A percentile compares a stretch with the other conserved stretches of the same genome.
Conservation (phyloP, 2,888 invertebrate species). For the Aphidoletes aphidimyza region DNA sequence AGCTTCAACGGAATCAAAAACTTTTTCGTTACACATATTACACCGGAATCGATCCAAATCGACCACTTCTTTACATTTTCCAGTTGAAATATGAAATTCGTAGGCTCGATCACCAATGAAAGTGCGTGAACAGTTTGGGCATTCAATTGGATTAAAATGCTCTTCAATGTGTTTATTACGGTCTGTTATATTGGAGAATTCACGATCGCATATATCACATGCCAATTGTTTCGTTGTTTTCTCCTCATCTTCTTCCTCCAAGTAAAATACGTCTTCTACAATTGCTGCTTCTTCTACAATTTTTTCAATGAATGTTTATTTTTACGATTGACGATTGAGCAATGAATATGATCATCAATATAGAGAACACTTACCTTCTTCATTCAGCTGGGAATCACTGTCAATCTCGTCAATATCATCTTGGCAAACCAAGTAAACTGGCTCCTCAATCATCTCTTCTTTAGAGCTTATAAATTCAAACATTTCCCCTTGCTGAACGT, state of each 20-base stretch:
- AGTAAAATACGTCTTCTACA: neutral
- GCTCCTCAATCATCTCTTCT: neutral
- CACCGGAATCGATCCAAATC: neutral
- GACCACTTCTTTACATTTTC: neutral
- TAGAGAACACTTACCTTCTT: no score
- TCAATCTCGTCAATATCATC: neutral
- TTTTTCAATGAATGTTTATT: no score
- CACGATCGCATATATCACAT: constrained; percentile 40
- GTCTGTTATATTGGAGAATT: neutral
- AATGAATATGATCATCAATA: no score
- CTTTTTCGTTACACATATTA: constrained; percentile 12
- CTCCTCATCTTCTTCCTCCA: neutral
- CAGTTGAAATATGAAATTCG: neutral
- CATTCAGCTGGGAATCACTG: neutral
- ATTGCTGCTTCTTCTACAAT: neutral
- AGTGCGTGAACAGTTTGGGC: neutral
- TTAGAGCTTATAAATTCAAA: neutral
- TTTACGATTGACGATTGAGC: no score
- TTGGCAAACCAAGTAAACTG: neutral
- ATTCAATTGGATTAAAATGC: neutral
- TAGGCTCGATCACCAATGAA: constrained; percentile 43
- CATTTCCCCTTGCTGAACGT: neutral
- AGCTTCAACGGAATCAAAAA: neutral
- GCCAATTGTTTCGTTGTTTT: neutral
- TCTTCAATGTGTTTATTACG: constrained; percentile 7